These are phyloP conservation scores for Tokudaia tokunoshimensis DNA, from an alignment of 2,797 vertebrate species.

Conservation along the genomic window DNA sequence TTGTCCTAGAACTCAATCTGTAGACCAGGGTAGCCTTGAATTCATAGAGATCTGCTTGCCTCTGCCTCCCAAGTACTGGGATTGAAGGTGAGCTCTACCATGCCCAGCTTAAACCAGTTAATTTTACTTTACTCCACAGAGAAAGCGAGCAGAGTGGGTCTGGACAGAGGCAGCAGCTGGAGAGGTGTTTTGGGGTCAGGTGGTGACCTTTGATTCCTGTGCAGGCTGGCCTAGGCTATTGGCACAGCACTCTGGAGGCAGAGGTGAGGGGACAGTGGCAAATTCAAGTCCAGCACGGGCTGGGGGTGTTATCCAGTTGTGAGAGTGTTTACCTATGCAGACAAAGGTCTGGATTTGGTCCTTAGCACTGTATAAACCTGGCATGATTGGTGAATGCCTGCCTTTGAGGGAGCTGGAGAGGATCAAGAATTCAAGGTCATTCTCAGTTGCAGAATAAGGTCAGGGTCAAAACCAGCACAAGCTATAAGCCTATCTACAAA, in stretches of 20 bases:
- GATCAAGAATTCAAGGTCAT: background rate
- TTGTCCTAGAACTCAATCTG: background rate
- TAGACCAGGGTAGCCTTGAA: background rate
- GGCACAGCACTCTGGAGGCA: background rate
- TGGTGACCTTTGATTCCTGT: background rate
- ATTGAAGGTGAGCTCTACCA: background rate
- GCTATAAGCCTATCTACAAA: background rate
- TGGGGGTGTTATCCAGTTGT: background rate
- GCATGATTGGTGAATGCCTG: background rate
- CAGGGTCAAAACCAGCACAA: background rate
- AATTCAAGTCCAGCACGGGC: background rate
- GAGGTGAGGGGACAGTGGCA: background rate
- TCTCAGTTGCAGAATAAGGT: background rate
- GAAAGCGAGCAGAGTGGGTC: background rate
- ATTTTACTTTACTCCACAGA: slow-evolving; percentile 15
- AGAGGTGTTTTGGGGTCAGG: background rate
- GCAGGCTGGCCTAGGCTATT: background rate
- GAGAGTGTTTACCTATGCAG: background rate
- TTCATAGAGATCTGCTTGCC: background rate
- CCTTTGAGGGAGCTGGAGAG: background rate
- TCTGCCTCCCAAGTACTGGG: background rate
- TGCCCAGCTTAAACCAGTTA: background rate
- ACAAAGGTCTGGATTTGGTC: background rate
- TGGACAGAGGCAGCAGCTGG: background rate
- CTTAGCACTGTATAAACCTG: background rate